Percentiles rank a stretch among this genome's conserved stretches.
phyloP scores from a whole-genome alignment of 2,888 invertebrate species.

The Hetaerina titia region DNA sequence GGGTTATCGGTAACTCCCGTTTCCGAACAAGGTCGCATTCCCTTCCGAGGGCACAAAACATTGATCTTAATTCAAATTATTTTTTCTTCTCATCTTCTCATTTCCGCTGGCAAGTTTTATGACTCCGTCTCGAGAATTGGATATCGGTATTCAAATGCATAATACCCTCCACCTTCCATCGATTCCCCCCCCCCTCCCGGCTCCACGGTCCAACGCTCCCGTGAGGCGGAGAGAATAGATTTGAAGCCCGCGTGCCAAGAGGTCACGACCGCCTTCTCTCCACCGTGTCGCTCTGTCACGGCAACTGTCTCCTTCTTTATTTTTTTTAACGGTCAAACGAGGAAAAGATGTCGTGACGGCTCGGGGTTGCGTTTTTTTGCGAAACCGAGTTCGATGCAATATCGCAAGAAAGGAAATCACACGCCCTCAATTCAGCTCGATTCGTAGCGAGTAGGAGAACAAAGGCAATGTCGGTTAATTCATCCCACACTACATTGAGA shows the following conservation, averaged over 20 bases:
- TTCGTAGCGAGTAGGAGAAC: not conserved
- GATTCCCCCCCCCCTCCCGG: not conserved
- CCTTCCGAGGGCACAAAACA: not conserved
- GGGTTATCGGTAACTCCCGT: not conserved
- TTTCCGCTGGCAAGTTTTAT: not conserved
- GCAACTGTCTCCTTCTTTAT: not conserved
- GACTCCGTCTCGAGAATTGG: not conserved
- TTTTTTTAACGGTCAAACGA: not conserved
- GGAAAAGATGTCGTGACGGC: not conserved
- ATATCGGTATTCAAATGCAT: not conserved
- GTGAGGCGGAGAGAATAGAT: conserved; percentile 29
- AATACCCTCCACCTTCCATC: not conserved
- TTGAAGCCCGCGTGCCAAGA: conserved; percentile 36
- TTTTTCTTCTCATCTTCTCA: not conserved
- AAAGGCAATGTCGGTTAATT: not conserved
- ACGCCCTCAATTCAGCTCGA: not conserved
- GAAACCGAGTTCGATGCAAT: conserved; percentile 8
- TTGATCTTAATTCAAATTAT: not conserved
- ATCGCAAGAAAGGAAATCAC: not conserved
- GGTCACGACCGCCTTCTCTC: conserved; percentile 40
- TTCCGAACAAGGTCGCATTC: not conserved
- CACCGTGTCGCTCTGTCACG: conserved; percentile 23
- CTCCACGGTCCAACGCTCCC: conserved; percentile 38
- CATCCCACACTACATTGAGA: not conserved
- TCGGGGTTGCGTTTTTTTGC: not conserved